Percentiles rank a stretch among this genome's conserved stretches.
Evolutionary conservation across 2,113 vertebrate genomes (phyloP).

Genomic region (Clarias magur): DNA sequence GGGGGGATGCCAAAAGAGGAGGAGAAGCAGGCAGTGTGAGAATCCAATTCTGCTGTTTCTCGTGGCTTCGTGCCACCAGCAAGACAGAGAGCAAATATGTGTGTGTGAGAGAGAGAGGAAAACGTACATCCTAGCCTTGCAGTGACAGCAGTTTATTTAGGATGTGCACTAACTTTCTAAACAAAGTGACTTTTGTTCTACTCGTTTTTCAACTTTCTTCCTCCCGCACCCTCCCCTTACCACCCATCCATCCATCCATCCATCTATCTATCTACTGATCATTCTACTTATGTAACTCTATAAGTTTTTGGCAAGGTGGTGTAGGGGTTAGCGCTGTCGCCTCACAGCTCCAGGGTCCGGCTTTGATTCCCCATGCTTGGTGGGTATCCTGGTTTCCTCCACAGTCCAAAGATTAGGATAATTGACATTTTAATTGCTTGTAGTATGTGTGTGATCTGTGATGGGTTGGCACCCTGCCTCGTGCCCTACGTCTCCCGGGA

Average conservation of each 20-base stretch:
- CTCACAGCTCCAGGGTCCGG: no score
- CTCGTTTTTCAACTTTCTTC: neutral
- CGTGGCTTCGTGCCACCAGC: conserved; percentile 11
- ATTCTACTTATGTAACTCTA: neutral
- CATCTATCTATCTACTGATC: conserved; percentile 6
- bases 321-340: no score
- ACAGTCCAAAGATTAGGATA: no score
- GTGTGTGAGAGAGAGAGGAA: neutral
- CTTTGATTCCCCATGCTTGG: no score
- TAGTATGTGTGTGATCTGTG: no score
- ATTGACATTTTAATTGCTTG: no score
- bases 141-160: conserved; percentile 25
- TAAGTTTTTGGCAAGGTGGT: neutral
- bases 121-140: conserved; percentile 6
- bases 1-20: conserved; percentile 18
- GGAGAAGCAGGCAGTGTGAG: conserved; percentile 25
- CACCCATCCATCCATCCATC: neutral
- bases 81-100: neutral
- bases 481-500: no score
- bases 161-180: conserved; percentile 12
- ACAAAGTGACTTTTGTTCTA: conserved; percentile 23
- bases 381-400: no score
- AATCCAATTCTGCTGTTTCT: conserved; percentile 22
- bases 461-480: no score
- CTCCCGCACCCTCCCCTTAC: neutral